Percentiles rank a stretch among this genome's conserved stretches.
Evolutionary conservation across 2,888 invertebrate species (phyloP).

Genomic region (Eugnorisma glareosa): DNA sequence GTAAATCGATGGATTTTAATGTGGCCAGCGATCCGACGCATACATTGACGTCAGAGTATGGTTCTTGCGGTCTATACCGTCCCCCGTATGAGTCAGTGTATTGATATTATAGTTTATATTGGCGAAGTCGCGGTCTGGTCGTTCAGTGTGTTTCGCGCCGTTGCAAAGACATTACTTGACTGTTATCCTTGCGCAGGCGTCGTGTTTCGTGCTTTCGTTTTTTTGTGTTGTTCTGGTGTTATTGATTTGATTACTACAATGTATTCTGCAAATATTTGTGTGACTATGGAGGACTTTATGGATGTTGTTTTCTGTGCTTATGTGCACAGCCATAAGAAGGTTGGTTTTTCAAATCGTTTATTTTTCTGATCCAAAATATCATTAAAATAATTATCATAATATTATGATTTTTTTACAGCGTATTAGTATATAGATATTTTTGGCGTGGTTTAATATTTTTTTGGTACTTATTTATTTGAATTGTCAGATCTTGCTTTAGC

Average conservation of each 20-base stretch:
- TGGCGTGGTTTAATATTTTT: background rate
- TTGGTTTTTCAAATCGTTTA: slow-evolving; percentile 62
- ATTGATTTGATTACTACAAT: slow-evolving; percentile 68
- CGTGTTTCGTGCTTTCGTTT: slow-evolving; percentile 50
- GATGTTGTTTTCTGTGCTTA: slow-evolving; percentile 87
- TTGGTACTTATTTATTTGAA: background rate
- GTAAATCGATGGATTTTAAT: slow-evolving; percentile 69
- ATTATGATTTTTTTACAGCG: background rate
- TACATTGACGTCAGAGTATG: slow-evolving; percentile 78
- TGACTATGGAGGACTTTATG: slow-evolving; percentile 84
- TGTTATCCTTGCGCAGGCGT: slow-evolving; percentile 54
- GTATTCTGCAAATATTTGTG: slow-evolving; percentile 82
- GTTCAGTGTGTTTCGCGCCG: slow-evolving; percentile 73
- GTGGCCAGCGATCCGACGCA: slow-evolving; percentile 69
- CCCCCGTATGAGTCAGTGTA: slow-evolving; percentile 76
- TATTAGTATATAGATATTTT: background rate
- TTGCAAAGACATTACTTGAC: slow-evolving; percentile 50
- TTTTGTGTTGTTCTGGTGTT: slow-evolving; percentile 50
- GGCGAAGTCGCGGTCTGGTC: slow-evolving; percentile 67
- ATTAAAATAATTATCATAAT: background rate
- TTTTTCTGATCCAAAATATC: background rate
- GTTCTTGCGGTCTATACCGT: slow-evolving; percentile 69
- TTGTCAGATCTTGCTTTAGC: background rate
- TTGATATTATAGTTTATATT: slow-evolving; percentile 79
- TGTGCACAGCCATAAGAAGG: slow-evolving; percentile 78